Percentiles rank a stretch among this genome's conserved stretches.
These are phyloP conservation scores for Prosopocoilus inquinatus DNA, from an alignment of 2,888 invertebrate genomes.

Conservation along the genomic window DNA sequence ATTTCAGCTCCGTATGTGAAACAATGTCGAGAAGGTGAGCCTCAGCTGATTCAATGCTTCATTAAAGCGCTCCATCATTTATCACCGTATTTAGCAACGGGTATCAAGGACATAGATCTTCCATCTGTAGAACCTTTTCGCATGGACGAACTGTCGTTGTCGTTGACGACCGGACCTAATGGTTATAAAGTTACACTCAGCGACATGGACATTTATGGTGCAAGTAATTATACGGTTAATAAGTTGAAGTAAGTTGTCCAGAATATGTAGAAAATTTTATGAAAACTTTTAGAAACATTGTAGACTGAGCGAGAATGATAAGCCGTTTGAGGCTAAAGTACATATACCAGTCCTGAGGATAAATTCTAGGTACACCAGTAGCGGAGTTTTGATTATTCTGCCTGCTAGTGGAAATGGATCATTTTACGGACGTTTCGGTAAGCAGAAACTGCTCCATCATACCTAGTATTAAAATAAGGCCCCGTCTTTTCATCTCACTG, in stretches of 20 bases:
- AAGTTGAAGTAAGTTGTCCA: constrained; percentile 53
- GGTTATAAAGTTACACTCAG: constrained; percentile 60
- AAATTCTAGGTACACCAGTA: constrained; percentile 65
- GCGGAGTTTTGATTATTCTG: constrained; percentile 66
- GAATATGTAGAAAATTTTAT: neutral
- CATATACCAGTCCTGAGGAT: constrained; percentile 65
- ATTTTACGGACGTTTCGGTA: constrained; percentile 64
- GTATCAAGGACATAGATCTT: constrained; percentile 64
- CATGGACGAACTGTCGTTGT: constrained; percentile 61
- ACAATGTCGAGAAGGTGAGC: constrained; percentile 64
- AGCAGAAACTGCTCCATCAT: constrained; percentile 15
- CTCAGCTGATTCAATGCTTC: constrained; percentile 59
- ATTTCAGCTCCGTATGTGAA: constrained; percentile 63
- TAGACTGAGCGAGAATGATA: constrained; percentile 58
- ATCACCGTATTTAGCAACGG: constrained; percentile 58
- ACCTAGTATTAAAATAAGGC: too few relatives aligned
- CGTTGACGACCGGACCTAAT: constrained; percentile 56
- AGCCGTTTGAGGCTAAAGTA: constrained; percentile 64
- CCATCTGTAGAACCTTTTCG: constrained; percentile 67
- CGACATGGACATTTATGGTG: constrained; percentile 62
- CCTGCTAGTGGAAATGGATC: constrained; percentile 71
- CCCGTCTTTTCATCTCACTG: too few relatives aligned
- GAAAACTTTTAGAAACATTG: constrained; percentile 18
- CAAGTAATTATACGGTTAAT: constrained; percentile 61
- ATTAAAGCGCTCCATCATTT: constrained; percentile 58